Evolutionary conservation across 2,113 vertebrate species (phyloP).

Genomic region (Lophura nycthemera): DNA sequence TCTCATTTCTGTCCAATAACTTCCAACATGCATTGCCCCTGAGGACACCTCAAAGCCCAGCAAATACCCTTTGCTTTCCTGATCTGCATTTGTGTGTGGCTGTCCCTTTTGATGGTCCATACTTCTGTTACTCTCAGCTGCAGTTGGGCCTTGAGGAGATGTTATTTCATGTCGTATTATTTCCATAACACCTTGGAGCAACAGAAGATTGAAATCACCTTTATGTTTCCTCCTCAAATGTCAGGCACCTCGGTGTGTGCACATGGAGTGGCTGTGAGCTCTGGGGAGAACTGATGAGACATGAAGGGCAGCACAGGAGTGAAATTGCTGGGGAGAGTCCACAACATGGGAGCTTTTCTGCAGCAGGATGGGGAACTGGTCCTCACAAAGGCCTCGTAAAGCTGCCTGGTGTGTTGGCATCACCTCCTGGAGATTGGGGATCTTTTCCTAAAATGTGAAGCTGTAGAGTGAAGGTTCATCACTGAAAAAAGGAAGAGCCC

Average conservation of each 20-base stretch:
- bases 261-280: background rate
- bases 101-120: background rate
- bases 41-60: background rate
- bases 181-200: background rate
- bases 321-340: background rate
- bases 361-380: background rate
- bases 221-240: background rate
- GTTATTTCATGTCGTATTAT: background rate
- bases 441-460: accelerated
- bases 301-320: background rate
- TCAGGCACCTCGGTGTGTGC: background rate
- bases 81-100: background rate
- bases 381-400: background rate
- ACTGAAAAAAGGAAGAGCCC: background rate
- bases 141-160: background rate
- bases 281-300: background rate
- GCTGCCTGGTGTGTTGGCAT: background rate
- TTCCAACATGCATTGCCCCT: background rate
- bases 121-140: background rate
- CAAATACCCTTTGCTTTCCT: background rate
- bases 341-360: background rate
- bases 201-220: background rate
- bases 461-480: background rate
- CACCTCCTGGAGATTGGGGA: background rate
- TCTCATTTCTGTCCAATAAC: background rate